Conservation (phyloP, 2,113 vertebrate species). For the Tenrec ecaudatus region DNA sequence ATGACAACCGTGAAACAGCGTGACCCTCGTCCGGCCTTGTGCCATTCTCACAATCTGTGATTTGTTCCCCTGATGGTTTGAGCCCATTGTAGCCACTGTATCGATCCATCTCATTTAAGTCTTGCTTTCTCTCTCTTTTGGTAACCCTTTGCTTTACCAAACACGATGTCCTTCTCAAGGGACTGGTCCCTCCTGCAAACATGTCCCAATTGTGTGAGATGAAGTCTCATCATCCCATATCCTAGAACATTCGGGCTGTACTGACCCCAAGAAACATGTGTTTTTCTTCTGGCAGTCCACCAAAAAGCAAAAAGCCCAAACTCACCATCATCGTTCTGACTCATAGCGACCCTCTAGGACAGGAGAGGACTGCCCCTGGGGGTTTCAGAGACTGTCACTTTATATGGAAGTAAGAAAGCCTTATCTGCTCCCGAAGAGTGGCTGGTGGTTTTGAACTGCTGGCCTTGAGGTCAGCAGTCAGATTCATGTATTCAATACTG, state of each 20-base stretch:
- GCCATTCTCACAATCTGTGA: background rate
- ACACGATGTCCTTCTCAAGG: background rate
- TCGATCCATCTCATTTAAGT: background rate
- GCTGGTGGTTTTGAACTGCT: too few species aligned
- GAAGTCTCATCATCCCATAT: too few species aligned
- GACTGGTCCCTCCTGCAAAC: background rate
- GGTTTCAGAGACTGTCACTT: too few species aligned
- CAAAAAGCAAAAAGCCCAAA: too few species aligned
- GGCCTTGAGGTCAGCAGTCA: background rate
- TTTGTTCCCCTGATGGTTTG: background rate
- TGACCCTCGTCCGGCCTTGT: background rate
- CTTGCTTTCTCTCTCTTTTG: background rate
- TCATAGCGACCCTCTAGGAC: too few species aligned
- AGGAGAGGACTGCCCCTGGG: too few species aligned
- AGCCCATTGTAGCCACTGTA: background rate
- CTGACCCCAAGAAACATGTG: background rate
- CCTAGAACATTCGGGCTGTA: too few species aligned
- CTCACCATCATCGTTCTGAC: background rate
- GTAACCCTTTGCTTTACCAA: background rate
- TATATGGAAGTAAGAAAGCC: too few species aligned
- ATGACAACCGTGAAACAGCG: background rate
- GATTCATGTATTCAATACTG: background rate
- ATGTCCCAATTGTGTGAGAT: background rate
- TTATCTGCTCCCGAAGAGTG: too few species aligned
- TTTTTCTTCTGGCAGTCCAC: too few species aligned